phyloP scores from a whole-genome alignment of 2,113 vertebrate genomes.

The Apistogramma diplotaenia region DNA sequence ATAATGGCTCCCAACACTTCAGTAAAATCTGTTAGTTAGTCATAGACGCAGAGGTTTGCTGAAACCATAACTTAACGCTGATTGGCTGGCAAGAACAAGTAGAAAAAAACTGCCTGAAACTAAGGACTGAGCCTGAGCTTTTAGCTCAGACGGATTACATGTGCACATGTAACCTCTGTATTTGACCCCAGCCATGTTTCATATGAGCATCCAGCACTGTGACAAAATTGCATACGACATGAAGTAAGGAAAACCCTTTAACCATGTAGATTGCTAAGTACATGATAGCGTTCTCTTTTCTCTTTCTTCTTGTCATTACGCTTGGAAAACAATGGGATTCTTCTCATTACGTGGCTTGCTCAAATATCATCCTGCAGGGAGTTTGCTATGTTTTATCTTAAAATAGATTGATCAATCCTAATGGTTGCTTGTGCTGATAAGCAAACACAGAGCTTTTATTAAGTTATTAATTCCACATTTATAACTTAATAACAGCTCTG shows the following conservation, averaged over 20 bases:
- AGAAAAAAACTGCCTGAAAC: not conserved
- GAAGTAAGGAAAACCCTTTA: not conserved
- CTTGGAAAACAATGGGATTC: not conserved
- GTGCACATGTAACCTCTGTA: not conserved
- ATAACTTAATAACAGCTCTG: too few relatives aligned
- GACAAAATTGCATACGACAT: not conserved
- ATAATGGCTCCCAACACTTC: not conserved
- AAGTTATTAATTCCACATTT: not conserved
- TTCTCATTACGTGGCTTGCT: not conserved
- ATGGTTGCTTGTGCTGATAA: not conserved
- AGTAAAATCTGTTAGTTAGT: not conserved
- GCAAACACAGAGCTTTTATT: not conserved
- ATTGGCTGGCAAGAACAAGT: not conserved
- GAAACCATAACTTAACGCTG: not conserved
- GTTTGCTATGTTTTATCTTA: not conserved
- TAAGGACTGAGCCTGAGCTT: not conserved
- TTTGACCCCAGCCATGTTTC: not conserved
- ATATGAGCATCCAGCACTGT: not conserved
- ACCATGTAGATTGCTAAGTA: not conserved
- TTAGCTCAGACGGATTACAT: not conserved
- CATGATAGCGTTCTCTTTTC: not conserved
- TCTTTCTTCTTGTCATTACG: not conserved
- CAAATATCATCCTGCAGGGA: not conserved
- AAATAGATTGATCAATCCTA: not conserved
- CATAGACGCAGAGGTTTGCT: not conserved